phyloP scores from a whole-genome alignment of 2,888 invertebrate species.

The Conistra vaccinii region DNA sequence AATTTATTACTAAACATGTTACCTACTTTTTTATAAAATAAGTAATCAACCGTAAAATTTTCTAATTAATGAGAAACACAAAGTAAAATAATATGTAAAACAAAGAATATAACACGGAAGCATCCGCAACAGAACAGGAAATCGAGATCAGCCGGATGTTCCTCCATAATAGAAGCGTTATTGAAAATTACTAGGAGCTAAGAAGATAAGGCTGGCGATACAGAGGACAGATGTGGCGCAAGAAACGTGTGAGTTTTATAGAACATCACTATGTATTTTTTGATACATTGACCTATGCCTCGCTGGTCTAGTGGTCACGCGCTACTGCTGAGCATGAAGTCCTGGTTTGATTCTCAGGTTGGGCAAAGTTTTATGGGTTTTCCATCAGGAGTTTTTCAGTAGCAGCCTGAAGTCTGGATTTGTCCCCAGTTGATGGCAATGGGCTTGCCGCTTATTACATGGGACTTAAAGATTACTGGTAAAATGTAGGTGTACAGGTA shows the following conservation, averaged over 20 bases:
- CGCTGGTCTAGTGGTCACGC: neutral
- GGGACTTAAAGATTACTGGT: too few species aligned
- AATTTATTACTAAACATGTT: neutral
- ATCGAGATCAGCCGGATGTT: slow-evolving; percentile 38
- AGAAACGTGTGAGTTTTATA: neutral
- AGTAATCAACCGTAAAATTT: neutral
- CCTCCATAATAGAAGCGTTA: slow-evolving; percentile 19
- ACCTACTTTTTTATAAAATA: neutral
- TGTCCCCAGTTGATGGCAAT: too few species aligned
- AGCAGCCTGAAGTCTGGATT: too few species aligned
- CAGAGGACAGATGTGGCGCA: neutral
- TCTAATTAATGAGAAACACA: neutral
- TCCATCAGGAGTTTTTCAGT: too few species aligned
- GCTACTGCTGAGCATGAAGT: neutral
- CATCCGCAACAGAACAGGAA: slow-evolving; percentile 25
- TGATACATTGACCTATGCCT: neutral
- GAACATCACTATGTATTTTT: neutral
- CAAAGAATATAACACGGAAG: slow-evolving; percentile 14
- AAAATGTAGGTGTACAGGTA: too few species aligned
- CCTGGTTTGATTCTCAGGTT: neutral
- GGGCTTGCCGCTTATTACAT: too few species aligned
- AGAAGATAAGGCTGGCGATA: neutral
- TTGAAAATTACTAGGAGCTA: slow-evolving; percentile 7
- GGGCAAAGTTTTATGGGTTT: neutral
- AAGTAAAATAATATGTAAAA: neutral